Percentiles rank a stretch among this genome's conserved stretches.
These are phyloP conservation scores for Colinus virginianus DNA, from an alignment of 2,113 vertebrate species.

Conservation along the genomic window DNA sequence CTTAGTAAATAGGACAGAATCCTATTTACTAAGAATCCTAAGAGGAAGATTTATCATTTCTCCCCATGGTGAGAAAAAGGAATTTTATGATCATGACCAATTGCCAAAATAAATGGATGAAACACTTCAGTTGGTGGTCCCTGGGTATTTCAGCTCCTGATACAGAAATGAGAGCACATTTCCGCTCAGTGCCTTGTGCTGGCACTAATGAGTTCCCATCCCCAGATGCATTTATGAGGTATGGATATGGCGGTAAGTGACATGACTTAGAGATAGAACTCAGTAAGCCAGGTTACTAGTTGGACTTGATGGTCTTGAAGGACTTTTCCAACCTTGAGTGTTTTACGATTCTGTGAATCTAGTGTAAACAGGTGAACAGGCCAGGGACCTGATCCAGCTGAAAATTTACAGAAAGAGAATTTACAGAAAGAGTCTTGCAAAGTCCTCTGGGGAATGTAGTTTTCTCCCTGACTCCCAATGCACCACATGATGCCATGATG, in stretches of 20 bases:
- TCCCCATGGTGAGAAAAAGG: not conserved
- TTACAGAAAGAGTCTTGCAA: too few relatives aligned
- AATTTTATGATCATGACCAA: not conserved
- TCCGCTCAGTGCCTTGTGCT: not conserved
- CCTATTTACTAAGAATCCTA: not conserved
- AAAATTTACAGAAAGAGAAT: not conserved
- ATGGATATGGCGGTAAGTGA: too few relatives aligned
- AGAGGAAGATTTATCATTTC: not conserved
- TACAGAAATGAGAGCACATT: fast-evolving
- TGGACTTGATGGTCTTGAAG: too few relatives aligned
- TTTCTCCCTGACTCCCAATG: too few relatives aligned
- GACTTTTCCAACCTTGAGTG: too few relatives aligned
- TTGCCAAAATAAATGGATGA: not conserved
- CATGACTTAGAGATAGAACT: too few relatives aligned
- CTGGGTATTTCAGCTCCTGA: not conserved
- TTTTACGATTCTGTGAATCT: too few relatives aligned
- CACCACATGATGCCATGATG: too few relatives aligned
- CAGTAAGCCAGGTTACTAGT: too few relatives aligned
- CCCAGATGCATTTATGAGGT: too few relatives aligned
- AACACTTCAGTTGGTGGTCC: not conserved
- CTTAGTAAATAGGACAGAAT: not conserved
- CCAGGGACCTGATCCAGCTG: not conserved
- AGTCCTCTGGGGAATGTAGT: too few relatives aligned
- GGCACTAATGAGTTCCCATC: not conserved
- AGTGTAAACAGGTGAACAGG: not conserved